Conservation (phyloP, 2,797 vertebrate species). For the Trachurus trachurus region DNA sequence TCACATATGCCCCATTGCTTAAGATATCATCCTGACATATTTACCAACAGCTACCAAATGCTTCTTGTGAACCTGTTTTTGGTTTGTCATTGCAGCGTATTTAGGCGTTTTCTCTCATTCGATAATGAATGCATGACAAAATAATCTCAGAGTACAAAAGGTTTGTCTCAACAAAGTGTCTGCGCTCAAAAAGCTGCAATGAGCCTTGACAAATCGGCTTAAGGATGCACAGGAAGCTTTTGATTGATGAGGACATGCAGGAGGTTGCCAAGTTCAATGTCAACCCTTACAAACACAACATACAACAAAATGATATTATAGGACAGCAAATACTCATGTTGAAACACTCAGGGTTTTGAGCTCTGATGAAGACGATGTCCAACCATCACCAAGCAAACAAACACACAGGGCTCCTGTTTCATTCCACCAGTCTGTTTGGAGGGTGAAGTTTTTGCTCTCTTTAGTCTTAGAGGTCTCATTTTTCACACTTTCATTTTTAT, state of each 20-base stretch:
- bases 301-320: slow-evolving; percentile 11
- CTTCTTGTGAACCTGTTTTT: slow-evolving; percentile 13
- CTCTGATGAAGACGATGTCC: slow-evolving; percentile 23
- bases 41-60: slow-evolving; percentile 18
- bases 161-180: slow-evolving; percentile 34
- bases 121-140: slow-evolving; percentile 38
- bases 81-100: neutral
- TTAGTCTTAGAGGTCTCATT: neutral
- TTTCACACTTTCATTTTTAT: no score
- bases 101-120: slow-evolving; percentile 7
- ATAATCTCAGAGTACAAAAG: slow-evolving; percentile 42
- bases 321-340: neutral
- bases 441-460: neutral
- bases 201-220: slow-evolving; percentile 47
- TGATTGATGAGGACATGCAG: slow-evolving; percentile 38
- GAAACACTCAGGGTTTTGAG: slow-evolving; percentile 25
- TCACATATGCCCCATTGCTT: neutral
- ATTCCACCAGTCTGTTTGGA: slow-evolving; percentile 22
- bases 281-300: slow-evolving; percentile 29
- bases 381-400: slow-evolving; percentile 18
- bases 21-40: neutral
- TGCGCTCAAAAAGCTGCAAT: slow-evolving; percentile 21
- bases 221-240: slow-evolving; percentile 17
- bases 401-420: slow-evolving; percentile 10
- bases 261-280: slow-evolving; percentile 42